Base-by-base conservation (phyloP, 2,797 vertebrate genomes). In the Eurystomus glaucurus region DNA sequence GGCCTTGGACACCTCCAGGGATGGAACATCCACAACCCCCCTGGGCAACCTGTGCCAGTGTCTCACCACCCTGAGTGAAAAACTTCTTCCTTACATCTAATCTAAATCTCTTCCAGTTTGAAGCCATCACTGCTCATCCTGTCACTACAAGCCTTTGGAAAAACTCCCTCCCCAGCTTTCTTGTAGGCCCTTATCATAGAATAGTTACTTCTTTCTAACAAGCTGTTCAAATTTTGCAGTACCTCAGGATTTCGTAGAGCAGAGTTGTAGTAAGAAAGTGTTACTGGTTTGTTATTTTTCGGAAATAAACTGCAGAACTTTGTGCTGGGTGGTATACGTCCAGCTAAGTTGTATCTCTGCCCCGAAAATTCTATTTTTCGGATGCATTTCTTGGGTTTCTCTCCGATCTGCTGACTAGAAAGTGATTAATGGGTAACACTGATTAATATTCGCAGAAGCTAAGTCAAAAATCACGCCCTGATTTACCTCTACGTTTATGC, bases 191-290 rank as follows among this genome's bases (percentile, higher is more conserved):
- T 37, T 37, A 37, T 37, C 37, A 37, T 37, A 37, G 37, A 37
- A 37, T 37, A 37, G 37, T 37, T 37, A 37, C 37, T 72, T 46
- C 50, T 43, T 13, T 25, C 31, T 65, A 23, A 18, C 12, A 3
- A 1, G 1, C 28, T 33, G 4, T 23, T 26, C 39, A 6, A 14
- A 28, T 39, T 69, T 76, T 33, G 2, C 4, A 0, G 22, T 15
- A 3, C 2, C 26, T 8, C 5, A 48, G 41, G 33, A 11, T 88
- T 88, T 72, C 20, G 7, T 6, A 21, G 25, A 39, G 60, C 8
- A 0, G 41, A 33, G 21, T 11, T 76, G 43, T 4, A 16, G 6
- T 12, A n/a, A 31, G 51, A n/a, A 93, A 35, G 50, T 14, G 2
- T 5, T 41, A 4, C 12, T 51, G 16, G 12, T 39, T 48, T 23